phyloP scores from a whole-genome alignment of 2,113 vertebrate genomes.

The Numida meleagris region DNA sequence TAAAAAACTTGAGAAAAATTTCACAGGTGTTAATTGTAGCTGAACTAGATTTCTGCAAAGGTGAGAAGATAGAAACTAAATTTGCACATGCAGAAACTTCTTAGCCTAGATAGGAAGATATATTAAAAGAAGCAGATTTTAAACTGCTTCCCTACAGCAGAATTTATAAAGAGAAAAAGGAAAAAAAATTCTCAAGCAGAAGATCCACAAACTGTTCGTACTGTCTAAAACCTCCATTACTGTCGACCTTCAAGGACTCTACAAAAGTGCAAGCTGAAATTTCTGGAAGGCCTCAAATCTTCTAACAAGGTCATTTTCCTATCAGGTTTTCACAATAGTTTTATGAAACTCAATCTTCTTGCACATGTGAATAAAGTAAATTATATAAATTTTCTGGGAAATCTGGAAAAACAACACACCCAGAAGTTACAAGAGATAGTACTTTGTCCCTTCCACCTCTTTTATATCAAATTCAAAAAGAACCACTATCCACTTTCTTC shows the following conservation, averaged over 20 bases:
- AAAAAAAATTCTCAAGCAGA: background rate
- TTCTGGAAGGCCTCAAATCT: background rate
- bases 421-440: background rate
- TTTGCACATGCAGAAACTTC: background rate
- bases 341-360: background rate
- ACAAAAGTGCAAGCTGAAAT: background rate
- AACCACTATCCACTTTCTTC: background rate
- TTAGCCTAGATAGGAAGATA: background rate
- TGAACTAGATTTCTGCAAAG: background rate
- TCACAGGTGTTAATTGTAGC: background rate
- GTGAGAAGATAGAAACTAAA: background rate
- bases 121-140: background rate
- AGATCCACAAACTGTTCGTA: background rate
- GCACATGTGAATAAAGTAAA: background rate
- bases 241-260: background rate
- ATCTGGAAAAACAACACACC: background rate
- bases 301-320: background rate
- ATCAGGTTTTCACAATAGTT: background rate
- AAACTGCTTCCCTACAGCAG: background rate
- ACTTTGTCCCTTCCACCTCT: background rate
- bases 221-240: background rate
- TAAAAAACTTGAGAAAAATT: background rate
- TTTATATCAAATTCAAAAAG: background rate
- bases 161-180: background rate
- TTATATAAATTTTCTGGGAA: background rate